These are phyloP conservation scores for Emydura subglobosa DNA, from an alignment of 2,113 vertebrate species.

Conservation along the genomic window DNA sequence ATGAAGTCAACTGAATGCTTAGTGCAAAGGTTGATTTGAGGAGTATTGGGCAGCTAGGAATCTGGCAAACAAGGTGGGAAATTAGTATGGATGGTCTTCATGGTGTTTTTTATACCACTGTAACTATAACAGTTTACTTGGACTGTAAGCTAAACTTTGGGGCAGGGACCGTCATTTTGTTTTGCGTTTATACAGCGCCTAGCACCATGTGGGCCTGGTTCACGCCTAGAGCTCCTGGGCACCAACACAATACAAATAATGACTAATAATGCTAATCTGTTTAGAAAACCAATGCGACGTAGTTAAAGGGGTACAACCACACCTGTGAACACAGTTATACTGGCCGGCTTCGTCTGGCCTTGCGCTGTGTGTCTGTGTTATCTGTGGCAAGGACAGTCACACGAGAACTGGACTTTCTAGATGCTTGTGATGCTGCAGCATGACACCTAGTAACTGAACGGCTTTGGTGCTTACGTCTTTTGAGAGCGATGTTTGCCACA, in stretches of 20 bases:
- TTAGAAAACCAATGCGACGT: not conserved
- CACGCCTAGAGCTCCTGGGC: rapidly evolving
- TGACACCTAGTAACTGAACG: too few species aligned
- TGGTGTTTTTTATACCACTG: not conserved
- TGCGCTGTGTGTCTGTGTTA: too few species aligned
- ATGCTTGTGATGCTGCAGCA: too few species aligned
- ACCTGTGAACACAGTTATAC: too few species aligned
- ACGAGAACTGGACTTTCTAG: too few species aligned
- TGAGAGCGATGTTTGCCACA: too few species aligned
- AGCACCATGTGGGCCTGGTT: not conserved
- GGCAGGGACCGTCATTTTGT: not conserved
- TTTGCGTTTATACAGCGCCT: not conserved
- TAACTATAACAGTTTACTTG: not conserved
- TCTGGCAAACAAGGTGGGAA: not conserved
- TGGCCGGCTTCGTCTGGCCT: too few species aligned
- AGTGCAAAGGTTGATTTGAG: not conserved
- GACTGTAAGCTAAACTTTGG: not conserved
- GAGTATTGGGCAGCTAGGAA: not conserved
- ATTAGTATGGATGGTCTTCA: not conserved
- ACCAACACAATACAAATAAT: not conserved
- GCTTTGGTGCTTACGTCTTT: too few species aligned
- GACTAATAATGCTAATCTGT: not conserved
- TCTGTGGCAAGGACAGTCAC: too few species aligned
- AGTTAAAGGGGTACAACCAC: too few species aligned
- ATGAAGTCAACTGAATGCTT: not conserved